Base-by-base conservation (phyloP, 2,888 invertebrate species). In the Hanleya hanleyi region DNA sequence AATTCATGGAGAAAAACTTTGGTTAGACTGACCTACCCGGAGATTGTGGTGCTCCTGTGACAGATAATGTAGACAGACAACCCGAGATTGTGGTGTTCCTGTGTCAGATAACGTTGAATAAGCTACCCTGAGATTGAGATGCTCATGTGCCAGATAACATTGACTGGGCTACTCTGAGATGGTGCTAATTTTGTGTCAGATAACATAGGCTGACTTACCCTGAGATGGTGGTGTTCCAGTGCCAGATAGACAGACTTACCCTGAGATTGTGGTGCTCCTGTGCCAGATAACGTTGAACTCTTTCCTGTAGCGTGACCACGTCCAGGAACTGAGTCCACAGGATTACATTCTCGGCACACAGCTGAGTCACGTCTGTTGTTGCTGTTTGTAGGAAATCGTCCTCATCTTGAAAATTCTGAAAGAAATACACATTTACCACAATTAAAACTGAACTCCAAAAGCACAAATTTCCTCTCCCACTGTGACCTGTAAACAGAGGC, bases 341-440 rank as follows among this genome's bases (percentile, higher is more conserved):
- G 84, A 97, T 94, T 80, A 97, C 96, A 87, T 95, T 96, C 91
- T 97, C 97, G 0, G 97, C 96, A 91, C 97, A 97, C 29, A 98
- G 92, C 87, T 97, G 95, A 50, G 97, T 96, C 81, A 97, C 95
- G 90, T 96, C 96, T 81, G 94, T 93, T 85, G 95, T 95, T 3
- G 95, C 95, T 77, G 94, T 93, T 89, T 94, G 94, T 57, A 95
- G 93, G 91, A 96, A 94, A 85, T 96, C 96, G 82, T 97, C 96
- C 87, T 96, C 96, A 70, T 92, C 93, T 81, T 94, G 94, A 79
- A 94, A 92, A 68, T 92, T 91, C 94, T 94, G 87, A 3, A 86
- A 84, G 68, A 61, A 77, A 67, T 74, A 69, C 33, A n/a, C 69
- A 49, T 29, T 41, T 7, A 12, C 41, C 41, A 41, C 18, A 41